Conservation (phyloP, 2,113 vertebrate genomes). For the Antennarius striatus region DNA sequence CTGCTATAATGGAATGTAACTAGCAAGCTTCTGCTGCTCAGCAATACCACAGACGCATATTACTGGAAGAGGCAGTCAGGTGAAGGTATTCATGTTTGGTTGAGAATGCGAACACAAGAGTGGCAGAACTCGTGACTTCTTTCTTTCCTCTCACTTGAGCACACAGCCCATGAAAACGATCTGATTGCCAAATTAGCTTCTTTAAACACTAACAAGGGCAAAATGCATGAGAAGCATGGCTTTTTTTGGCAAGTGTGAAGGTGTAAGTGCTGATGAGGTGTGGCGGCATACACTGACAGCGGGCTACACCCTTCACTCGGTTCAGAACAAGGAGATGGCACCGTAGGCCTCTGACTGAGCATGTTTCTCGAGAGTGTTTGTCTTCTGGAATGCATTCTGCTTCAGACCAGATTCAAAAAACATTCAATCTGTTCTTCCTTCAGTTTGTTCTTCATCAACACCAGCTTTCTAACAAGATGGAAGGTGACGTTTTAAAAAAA, state of each 20-base stretch:
- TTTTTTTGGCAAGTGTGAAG: conserved; percentile 39
- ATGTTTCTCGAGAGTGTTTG: conserved; percentile 66
- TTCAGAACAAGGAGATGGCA: conserved; percentile 38
- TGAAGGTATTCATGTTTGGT: conserved; percentile 26
- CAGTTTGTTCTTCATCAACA: conserved; percentile 32
- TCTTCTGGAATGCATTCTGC: conserved; percentile 66
- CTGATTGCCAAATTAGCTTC: too few species aligned
- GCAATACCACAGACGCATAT: conserved; percentile 14
- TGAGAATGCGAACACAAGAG: conserved; percentile 21
- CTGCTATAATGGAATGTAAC: conserved; percentile 47
- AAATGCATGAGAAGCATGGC: conserved; percentile 23
- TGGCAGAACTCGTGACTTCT: neutral
- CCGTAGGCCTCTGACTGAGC: conserved; percentile 61
- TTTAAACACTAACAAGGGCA: neutral
- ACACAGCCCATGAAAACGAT: too few species aligned
- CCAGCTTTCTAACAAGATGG: neutral
- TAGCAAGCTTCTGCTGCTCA: conserved; percentile 46
- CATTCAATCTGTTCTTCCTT: conserved; percentile 33
- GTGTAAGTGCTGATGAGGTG: conserved; percentile 51
- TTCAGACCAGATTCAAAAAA: conserved; percentile 47
- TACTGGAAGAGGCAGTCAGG: conserved; percentile 22
- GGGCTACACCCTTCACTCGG: conserved; percentile 37
- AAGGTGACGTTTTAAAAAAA: neutral
- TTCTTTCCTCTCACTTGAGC: too few species aligned
- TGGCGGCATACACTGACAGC: conserved; percentile 51